Evolutionary conservation across 2,113 vertebrate species (phyloP), one percentile per base, ranked within the genome.

Genomic region (Apodemus sylvaticus): DNA sequence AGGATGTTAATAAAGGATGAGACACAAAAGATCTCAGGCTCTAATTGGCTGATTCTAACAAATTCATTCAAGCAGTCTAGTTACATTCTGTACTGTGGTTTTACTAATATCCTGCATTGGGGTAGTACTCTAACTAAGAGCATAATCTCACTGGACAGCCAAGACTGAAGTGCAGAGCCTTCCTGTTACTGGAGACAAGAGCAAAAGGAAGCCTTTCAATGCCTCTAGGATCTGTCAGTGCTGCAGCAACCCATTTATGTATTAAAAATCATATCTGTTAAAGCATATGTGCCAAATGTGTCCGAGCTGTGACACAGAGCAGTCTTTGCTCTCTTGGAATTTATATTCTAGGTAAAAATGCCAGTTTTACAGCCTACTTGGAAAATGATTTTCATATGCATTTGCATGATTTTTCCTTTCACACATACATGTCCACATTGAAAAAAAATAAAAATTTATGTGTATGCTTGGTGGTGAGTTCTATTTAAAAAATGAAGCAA

Each of bases 1-100:
- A 95, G 58, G 86, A 71, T 94, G n/a, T 70, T 88, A 93, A 83
- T 83, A 60, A 95, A 94, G 31, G 77, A 92, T 92, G 26, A 95
- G 86, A 77, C 86, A 73, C 73, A 51, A 73, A 60, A 77, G 71
- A 82, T 53, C 45, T 89, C 60, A 94, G 91, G 22, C 29, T 55
- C n/a, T 81, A 77, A n/a, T 78, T 78, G 34, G 60, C 62, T 96
- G 86, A 76, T n/a, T 95, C 79, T 94, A 88, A 94, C 77, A 4
- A 82, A 89, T 48, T 90, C 81, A 89, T 78, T 5, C 45, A 89
- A 36, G 58, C 58, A 78, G 34, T 77, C 62, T 86, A 14, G 12
- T 90, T 83, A 39, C 14, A 81, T 87, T 96, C 90, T 60, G 58
- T 81, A 24, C 45, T 55, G 4, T 81, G 24, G 42, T 73, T 90